These are phyloP conservation scores for Nycteola revayana DNA, from an alignment of 2,888 invertebrate genomes.

Conservation along the genomic window DNA sequence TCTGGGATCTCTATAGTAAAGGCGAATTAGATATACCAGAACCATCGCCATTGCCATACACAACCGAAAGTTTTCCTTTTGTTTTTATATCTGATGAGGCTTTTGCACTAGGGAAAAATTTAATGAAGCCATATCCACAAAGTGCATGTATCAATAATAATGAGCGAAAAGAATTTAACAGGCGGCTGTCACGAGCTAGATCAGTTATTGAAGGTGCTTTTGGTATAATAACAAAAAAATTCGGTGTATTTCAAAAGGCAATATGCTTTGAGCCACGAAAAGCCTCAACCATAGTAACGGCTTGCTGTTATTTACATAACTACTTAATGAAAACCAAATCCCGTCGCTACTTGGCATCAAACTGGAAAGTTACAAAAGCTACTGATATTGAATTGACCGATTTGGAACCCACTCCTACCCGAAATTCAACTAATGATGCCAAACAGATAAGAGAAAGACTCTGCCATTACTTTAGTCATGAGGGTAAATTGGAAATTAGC, in stretches of 20 bases:
- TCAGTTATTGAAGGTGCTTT: conserved; percentile 21
- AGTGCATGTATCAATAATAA: conserved; percentile 3
- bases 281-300: conserved; percentile 7
- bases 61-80: conserved; percentile 2
- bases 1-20: no score
- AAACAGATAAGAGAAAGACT: no score
- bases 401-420: no score
- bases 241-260: conserved; percentile 14
- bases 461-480: no score
- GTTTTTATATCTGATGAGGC: conserved; percentile 1
- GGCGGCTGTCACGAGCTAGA: conserved; percentile 14
- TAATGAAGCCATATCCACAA: conserved; percentile 6
- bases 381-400: no score
- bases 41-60: conserved; percentile 6
- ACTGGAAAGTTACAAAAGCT: no score
- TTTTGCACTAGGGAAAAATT: conserved; percentile 3
- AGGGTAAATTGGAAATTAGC: no score
- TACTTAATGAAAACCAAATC: no score
- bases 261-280: conserved; percentile 12
- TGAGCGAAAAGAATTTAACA: conserved; percentile 7
- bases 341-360: no score
- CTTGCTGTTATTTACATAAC: conserved; percentile 10
- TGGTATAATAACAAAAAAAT: conserved; percentile 14
- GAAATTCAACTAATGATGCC: no score
- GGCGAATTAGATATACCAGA: no score